Base-by-base conservation (phyloP, 2,797 vertebrate genomes). In the Potorous gilbertii region DNA sequence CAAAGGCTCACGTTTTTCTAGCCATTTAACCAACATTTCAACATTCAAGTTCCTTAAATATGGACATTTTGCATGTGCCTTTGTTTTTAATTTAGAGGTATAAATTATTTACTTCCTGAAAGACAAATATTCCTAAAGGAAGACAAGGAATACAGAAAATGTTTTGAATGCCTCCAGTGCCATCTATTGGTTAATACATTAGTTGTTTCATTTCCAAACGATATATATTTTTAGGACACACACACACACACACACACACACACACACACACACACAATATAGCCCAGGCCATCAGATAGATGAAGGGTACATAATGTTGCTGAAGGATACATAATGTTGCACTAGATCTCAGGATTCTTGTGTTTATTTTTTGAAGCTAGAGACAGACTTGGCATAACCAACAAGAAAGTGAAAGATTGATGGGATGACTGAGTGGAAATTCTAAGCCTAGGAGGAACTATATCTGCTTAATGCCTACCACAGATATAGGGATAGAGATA, bases 111-210 rank as follows among this genome's bases (percentile, higher is more conserved):
- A 90, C 55, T 95, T 97, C 57, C 95, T 40, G 18, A 92, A 98
- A 98, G 96, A 93, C 91, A 91, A 40, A 66, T 93, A 93, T 10
- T 95, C 4, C 59, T 89, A 57, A 56, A 96, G 28, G 96, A n/a
- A 96, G 9, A 55, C 34, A 90, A 93, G 96, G 97, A 93, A 91
- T 24, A 96, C 12, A 94, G 91, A 97, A 74, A 96, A 97, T 97
- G 54, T 97, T 95, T 96, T 97, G 95, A 98, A 97, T 98, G 96
- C 97, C 98, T 98, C 95, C 97, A 98, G 97, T 98, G 98, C 98
- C 98, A 99, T 97, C 98, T 99, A 98, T 98, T 98, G 98, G 98
- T 14, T 96, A 96, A 96, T 91, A 96, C 92, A 96, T 97, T 95
- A 92, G 66, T 97, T 97, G 54, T 93, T 97, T 96, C 89, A 91